Base-by-base conservation (phyloP, 2,113 vertebrate species). In the Onychorhynchus coronatus region DNA sequence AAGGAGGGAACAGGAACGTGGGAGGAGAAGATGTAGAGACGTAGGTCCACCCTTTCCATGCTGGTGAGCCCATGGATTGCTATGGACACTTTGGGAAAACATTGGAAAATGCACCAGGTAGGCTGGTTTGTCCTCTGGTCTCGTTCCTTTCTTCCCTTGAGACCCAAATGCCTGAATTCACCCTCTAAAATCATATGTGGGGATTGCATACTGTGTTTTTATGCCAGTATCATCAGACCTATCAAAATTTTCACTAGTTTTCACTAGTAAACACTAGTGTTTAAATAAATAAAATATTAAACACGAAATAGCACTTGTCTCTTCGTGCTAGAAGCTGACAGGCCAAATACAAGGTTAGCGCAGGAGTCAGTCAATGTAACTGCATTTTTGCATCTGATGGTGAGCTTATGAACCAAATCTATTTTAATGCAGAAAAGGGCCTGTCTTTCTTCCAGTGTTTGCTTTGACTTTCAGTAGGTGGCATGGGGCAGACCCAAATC, bases 271-370 rank as follows among this genome's bases (percentile, higher is more conserved):
- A 28, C 18, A 23, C 14, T 33, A 28, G 18, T 42, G 7, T 63
- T 71, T 37, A 49, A 77, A 56, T 84, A 37, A 31, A 20, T 55
- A 9, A 76, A 62, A 56, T 68, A 11, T 39, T 67, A 74, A 67
- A 25, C 59, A 6, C 1, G 61, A 62, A 82, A 21, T 8, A 24
- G 8, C 12, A 37, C 23, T 75, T 0, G 0, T 19, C 37, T 5
- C 0, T 62, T 76, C 22, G n/a, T 63, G 44, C 39, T 41, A 42
- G 56, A 87, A 50, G 24, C n/a, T 28, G 53, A 18, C 19, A 41
- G 24, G 63, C 52, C 37, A 59, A 71, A 58, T 8, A 55, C 18
- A 62, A 63, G 62, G 11, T 56, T 59, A 81, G 53, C 17, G 47
- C 49, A 73, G 46, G 39, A 66, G 31, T 17, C 13, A 31, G 5